These are phyloP conservation scores for Neofelis nebulosa DNA, from an alignment of 2,113 vertebrate genomes.

Conservation along the genomic window DNA sequence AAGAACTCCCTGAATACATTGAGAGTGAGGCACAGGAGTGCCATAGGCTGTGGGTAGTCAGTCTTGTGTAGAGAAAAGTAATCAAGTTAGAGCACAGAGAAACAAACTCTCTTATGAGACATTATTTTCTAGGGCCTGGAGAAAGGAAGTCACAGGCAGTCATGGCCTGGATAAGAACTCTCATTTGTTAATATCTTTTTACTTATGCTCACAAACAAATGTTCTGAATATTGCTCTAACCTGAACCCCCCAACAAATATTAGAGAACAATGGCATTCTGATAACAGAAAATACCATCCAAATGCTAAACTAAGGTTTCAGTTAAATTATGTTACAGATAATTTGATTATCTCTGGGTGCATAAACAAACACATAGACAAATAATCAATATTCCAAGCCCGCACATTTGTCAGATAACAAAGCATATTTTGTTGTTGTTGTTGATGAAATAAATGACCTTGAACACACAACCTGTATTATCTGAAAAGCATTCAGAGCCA, in stretches of 20 bases:
- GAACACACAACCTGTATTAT: not conserved
- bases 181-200: not conserved
- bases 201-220: not conserved
- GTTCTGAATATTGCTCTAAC: not conserved
- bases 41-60: not conserved
- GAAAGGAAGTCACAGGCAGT: not conserved
- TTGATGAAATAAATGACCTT: not conserved
- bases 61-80: not conserved
- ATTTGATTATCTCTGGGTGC: not conserved
- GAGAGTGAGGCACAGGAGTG: not conserved
- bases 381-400: not conserved
- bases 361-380: not conserved
- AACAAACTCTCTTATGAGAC: not conserved
- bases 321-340: not conserved
- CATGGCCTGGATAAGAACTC: not conserved
- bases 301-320: not conserved
- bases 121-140: not conserved
- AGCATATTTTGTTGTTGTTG: not conserved
- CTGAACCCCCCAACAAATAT: not conserved
- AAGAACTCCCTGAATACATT: too few relatives aligned
- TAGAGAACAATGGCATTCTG: not conserved
- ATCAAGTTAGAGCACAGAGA: not conserved
- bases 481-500: not conserved
- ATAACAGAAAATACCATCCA: not conserved
- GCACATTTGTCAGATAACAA: not conserved